Evolutionary conservation across 2,888 invertebrate species (phyloP), one percentile per base, ranked within the genome.

Genomic region (Stenichneumon culpator): DNA sequence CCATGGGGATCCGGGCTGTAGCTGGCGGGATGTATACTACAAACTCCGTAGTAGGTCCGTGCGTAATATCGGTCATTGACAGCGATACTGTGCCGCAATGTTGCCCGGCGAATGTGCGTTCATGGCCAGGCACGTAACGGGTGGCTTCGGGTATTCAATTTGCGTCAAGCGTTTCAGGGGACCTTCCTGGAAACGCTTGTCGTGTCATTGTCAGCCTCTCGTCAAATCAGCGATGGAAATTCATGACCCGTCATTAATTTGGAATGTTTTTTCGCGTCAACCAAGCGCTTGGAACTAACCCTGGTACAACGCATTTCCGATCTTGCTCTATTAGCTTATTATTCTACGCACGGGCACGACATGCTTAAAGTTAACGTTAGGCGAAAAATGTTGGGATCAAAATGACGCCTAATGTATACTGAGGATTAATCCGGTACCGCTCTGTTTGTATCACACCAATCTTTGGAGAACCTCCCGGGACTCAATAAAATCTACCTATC

Each of bases 1-100:
- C 88, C 88, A 91, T 89, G 88, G 89, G 88, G 88, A 90, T 89
- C 87, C 88, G 82, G 80, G 77, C 39, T 88, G 87, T 84, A 88
- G 90, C 86, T 79, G 79, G 70, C 69, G 16, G 79, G 44, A 78
- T 67, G 80, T 57, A 54, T 70, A 69, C 44, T 65, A 68, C 60
- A 52, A 22, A 81, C 65, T 70, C 39, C 60, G 50, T 75, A 67
- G 54, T 86, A 88, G 88, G 88, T 87, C 86, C 88, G 87, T 89
- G 89, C 90, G 90, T 92, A 90, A 92, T 93, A 93, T 91, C 91
- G 91, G 91, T 90, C 93, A 93, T 92, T 92, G 92, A 92, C 92
- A 91, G 91, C 86, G 90, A 91, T 90, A 90, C 90, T 91, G 90
- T 90, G 87, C 89, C 89, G 87, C 89, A 90, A 89, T 86, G 88